These are phyloP conservation scores for Clostera curtula DNA, from an alignment of 2,888 invertebrate species.

Conservation along the genomic window DNA sequence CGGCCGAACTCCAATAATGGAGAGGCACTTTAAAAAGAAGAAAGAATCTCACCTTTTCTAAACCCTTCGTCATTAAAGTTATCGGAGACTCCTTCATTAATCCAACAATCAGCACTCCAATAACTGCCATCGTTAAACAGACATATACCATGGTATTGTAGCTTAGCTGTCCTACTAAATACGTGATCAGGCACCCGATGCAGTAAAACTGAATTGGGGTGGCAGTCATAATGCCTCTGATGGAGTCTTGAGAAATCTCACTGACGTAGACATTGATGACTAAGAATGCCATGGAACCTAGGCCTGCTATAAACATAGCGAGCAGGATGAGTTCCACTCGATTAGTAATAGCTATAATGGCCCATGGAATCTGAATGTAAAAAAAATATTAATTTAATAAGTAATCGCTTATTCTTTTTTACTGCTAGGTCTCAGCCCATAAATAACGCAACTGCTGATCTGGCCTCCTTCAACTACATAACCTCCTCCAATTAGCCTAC, in stretches of 20 bases:
- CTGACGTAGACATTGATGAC: slow-evolving; percentile 41
- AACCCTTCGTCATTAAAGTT: slow-evolving; percentile 41
- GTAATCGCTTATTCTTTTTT: too few species aligned
- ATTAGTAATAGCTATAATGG: slow-evolving; percentile 27
- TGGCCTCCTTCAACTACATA: too few species aligned
- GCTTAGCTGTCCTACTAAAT: slow-evolving; percentile 42
- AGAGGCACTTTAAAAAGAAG: not conserved
- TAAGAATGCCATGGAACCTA: slow-evolving; percentile 34
- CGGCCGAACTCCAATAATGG: too few species aligned
- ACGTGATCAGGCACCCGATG: slow-evolving; percentile 45
- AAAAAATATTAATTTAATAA: too few species aligned
- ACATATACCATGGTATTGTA: slow-evolving; percentile 41
- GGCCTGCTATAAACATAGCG: slow-evolving; percentile 42
- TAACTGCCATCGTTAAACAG: slow-evolving; percentile 27
- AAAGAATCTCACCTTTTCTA: slow-evolving; percentile 32
- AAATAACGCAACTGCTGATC: too few species aligned
- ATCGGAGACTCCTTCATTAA: slow-evolving; percentile 46
- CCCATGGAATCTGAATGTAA: slow-evolving; percentile 41
- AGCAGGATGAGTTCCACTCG: slow-evolving; percentile 39
- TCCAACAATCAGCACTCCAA: slow-evolving; percentile 24
- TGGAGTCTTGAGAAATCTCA: slow-evolving; percentile 49
- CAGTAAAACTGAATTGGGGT: slow-evolving; percentile 38
- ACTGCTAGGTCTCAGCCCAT: too few species aligned
- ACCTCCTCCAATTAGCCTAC: too few species aligned
- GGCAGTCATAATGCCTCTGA: slow-evolving; percentile 48